Percentiles rank a stretch among this genome's conserved stretches.
Evolutionary conservation across 1,140 invertebrate genomes (phyloP).

Genomic region (Agraylea sexmaculata): DNA sequence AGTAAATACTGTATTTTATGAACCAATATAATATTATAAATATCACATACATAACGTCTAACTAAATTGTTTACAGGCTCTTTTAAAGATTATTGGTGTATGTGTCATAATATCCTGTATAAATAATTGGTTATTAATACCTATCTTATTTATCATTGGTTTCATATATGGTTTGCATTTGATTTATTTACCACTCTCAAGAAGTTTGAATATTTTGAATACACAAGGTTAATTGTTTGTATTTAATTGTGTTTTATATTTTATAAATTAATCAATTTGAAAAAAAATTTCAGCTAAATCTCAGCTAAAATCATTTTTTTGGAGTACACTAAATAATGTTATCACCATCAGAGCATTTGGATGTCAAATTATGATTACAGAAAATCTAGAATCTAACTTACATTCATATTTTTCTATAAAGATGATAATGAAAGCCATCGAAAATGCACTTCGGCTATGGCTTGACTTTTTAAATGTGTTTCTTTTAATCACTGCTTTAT

Average conservation of each 20-base stretch:
- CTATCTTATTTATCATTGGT: constrained; percentile 4
- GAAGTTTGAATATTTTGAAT: constrained; percentile 44
- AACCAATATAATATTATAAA: neutral
- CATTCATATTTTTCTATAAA: constrained; percentile 38
- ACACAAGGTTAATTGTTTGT: constrained; percentile 1
- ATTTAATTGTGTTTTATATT: neutral
- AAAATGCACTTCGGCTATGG: constrained; percentile 58
- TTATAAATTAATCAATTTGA: constrained; percentile 4
- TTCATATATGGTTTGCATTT: constrained; percentile 2
- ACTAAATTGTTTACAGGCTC: constrained; percentile 27
- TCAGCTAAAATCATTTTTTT: constrained; percentile 60
- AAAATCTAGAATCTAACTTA: constrained; percentile 40
- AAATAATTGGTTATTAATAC: constrained; percentile 39
- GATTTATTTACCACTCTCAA: constrained; percentile 48
- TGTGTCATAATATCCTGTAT: constrained; percentile 26
- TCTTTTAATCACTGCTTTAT: constrained; percentile 47
- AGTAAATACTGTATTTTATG: constrained; percentile 6
- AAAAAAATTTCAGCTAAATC: constrained; percentile 34
- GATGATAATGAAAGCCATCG: constrained; percentile 53
- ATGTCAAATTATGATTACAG: constrained; percentile 42
- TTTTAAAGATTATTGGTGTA: constrained; percentile 27
- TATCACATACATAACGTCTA: neutral
- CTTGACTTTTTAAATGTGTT: constrained; percentile 53
- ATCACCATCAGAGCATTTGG: constrained; percentile 53
- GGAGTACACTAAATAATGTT: constrained; percentile 51